phyloP scores from a whole-genome alignment of 2,113 vertebrate genomes.

The Paramisgurnus dabryanus region DNA sequence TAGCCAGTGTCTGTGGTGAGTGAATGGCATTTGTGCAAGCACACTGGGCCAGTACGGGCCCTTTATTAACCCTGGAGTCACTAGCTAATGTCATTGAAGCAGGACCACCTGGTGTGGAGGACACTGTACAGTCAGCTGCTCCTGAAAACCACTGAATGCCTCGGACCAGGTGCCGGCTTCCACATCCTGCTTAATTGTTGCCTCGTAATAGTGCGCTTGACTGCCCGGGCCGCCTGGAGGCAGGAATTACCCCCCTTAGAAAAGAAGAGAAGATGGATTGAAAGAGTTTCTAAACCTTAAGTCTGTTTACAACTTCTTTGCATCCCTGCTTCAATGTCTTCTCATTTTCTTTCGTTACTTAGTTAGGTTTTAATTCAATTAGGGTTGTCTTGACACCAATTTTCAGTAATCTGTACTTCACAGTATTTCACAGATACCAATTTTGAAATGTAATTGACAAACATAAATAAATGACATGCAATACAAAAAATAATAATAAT shows the following conservation, averaged over 20 bases:
- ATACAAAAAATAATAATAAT: too few species aligned
- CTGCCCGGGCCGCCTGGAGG: constrained; percentile 86
- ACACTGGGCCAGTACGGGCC: constrained; percentile 69
- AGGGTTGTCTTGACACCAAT: too few species aligned
- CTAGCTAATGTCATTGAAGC: constrained; percentile 88
- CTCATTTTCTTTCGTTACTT: constrained; percentile 18
- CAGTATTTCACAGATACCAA: too few species aligned
- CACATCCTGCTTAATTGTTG: constrained; percentile 78
- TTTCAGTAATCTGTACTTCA: not conserved
- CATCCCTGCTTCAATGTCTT: not conserved
- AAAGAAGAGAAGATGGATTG: constrained; percentile 53
- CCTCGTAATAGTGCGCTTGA: constrained; percentile 84
- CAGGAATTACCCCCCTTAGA: constrained; percentile 74
- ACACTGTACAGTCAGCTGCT: constrained; percentile 87
- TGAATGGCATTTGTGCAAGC: constrained; percentile 68
- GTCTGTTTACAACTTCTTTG: constrained; percentile 75
- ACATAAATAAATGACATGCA: too few species aligned
- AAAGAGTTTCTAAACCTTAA: constrained; percentile 78
- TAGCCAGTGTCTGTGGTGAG: constrained; percentile 57
- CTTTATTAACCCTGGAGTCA: constrained; percentile 87
- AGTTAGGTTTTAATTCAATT: not conserved
- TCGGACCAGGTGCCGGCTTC: constrained; percentile 86
- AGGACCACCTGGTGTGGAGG: constrained; percentile 88
- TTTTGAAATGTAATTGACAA: too few species aligned
- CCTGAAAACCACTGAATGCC: constrained; percentile 76